Evolutionary conservation across 2,113 vertebrate species (phyloP), one percentile per base, ranked within the genome.

Genomic region (Empidonax alnorum): DNA sequence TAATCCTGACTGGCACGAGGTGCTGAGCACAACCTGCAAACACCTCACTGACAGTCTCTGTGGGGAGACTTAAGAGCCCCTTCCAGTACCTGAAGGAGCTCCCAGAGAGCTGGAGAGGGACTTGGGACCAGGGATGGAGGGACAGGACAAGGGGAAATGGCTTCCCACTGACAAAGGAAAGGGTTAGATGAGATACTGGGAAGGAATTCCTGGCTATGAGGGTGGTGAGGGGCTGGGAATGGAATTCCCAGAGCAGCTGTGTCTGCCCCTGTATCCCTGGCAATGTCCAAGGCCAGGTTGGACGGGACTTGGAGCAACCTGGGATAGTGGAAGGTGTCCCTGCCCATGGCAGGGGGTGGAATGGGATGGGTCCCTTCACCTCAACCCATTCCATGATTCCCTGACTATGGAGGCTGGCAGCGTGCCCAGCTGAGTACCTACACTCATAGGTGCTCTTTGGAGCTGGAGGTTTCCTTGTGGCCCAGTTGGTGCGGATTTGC

Each of bases 401-500:
- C 30, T 10, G 4, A 2, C 4, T 22, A 49, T 17, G 41, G n/a
- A 21, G 37, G 74, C 56, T 37, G 65, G 23, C 49, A 63, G n/a
- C 59, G 59, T 71, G 39, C 41, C 17, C 30, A 50, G 72, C 8
- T 31, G 52, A 79, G 88, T 84, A 96, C 99, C 93, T 94, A 99
- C 99, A 98, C 96, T 99, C 99, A 75, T 98, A 99, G 67, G 98
- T 99, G 93, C 98, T 98, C 98, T 99, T 99, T 90, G 99, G 99
- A 94, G 99, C 99, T 1, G 99, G 99, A 86, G 99, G 99, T 97
- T 99, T 99, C 98, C 99, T 98, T 17, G 99, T 99, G 66, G 99
- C 99, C 99, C 99, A 99, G 98, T 99, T 99, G 58, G 99, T 99
- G 97, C 99, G 98, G 98, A 99, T 99, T 98, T 99, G 99, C 97